Base-by-base conservation (phyloP, 2,113 vertebrate species). In the Bufo gargarizans region DNA sequence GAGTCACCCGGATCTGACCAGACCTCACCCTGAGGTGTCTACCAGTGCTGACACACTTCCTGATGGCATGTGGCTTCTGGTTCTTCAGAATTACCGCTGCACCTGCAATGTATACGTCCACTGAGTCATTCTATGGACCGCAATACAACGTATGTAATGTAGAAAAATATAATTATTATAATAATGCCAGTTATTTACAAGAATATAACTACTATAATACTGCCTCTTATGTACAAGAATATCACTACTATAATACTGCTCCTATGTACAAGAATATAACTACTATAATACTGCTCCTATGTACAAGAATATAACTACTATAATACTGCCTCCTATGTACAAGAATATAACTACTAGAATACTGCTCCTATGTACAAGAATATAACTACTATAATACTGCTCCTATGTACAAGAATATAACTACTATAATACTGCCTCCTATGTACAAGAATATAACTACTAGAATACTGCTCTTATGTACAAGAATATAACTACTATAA, bases 271-370 rank as follows among this genome's bases (percentile, higher is more conserved):
- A 43, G 67, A 71, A 71, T 71, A 71, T 71, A 43, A 71, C 67
- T 71, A 43, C 67, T 71, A 71, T 71, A 71, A 71, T 71, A 71
- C 67, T 71, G 67, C 67, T 5, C 67, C 67, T 71, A 71, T 43
- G 10, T 71, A 71, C 67, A 71, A 43, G 67, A 71, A 33, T 71
- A 71, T 71, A 71, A 71, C 67, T 71, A 43, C 67, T 71, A 71
- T 71, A 71, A 71, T 71, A 71, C 67, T 71, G 67, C 67, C 67
- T 43, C 67, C 67, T 71, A 71, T 71, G 10, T 71, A 71, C 67
- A 71, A 13, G 67, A 43, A 71, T 71, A 71, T 71, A 71, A 43
- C 67, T 71, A 71, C 67, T 71, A 71, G 43, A 71, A 71, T 71
- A 71, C 67, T 71, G 67, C 22, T 43, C 67, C 67, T 71, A 71